phyloP scores from a whole-genome alignment of 1,140 invertebrate genomes.

The Tetramorium parvispinum region DNA sequence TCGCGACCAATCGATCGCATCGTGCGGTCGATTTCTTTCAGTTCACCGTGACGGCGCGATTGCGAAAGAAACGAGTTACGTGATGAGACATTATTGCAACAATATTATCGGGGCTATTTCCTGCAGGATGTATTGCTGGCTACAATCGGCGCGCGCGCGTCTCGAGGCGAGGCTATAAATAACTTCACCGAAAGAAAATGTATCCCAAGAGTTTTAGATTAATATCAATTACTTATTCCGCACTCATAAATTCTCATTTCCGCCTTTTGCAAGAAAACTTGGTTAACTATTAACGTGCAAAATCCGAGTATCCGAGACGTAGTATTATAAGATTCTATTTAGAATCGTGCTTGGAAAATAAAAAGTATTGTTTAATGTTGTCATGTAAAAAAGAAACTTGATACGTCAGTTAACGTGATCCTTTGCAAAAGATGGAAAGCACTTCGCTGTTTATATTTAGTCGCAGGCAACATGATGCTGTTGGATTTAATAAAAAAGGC shows the following conservation, averaged over 20 bases:
- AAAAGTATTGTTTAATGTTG: neutral
- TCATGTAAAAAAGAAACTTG: neutral
- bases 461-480: neutral
- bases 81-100: conserved; percentile 39
- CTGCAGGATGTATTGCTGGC: neutral
- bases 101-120: conserved; percentile 31
- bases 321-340: neutral
- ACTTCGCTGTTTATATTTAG: neutral
- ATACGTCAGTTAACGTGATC: neutral
- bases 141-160: neutral
- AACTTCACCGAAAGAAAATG: neutral
- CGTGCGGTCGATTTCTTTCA: conserved; percentile 56
- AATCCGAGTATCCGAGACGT: neutral
- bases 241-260: neutral
- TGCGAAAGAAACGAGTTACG: conserved; percentile 50
- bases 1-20: conserved; percentile 57
- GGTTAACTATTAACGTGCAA: neutral
- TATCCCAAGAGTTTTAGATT: neutral
- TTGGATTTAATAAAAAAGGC: neutral
- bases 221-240: neutral
- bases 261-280: neutral
- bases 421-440: neutral
- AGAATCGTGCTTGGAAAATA: neutral
- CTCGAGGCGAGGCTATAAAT: conserved; percentile 5
- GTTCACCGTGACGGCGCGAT: conserved; percentile 15